These are phyloP conservation scores for Morpho achilles DNA, from an alignment of 2,888 invertebrate species.

Conservation along the genomic window DNA sequence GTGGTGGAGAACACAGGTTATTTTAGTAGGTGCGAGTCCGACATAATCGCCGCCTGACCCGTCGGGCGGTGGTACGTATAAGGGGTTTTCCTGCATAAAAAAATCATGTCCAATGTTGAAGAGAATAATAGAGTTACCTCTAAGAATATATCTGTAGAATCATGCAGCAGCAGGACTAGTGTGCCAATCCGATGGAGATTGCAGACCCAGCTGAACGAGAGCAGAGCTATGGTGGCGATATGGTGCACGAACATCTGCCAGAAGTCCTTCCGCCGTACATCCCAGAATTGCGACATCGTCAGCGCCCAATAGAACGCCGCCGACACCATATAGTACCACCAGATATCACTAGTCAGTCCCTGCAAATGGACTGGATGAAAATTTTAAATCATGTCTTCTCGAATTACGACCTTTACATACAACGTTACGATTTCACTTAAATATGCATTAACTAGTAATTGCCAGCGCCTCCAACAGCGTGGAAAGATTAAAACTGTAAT, in stretches of 20 bases:
- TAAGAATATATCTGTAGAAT: conserved; percentile 93
- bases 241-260: conserved; percentile 99
- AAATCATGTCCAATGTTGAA: background rate
- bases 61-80: no score
- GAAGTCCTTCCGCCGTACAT: conserved; percentile 95
- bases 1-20: no score
- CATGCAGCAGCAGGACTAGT: conserved; percentile 91
- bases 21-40: no score
- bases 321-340: conserved; percentile 99
- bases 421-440: no score
- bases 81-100: no score
- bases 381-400: conserved; percentile 9
- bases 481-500: no score
- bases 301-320: conserved; percentile 97
- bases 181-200: conserved; percentile 96
- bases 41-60: no score
- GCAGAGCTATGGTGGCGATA: conserved; percentile 92
- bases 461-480: no score
- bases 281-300: conserved; percentile 94
- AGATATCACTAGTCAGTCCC: conserved; percentile 88
- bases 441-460: no score
- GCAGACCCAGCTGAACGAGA: conserved; percentile 96
- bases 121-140: conserved; percentile 77
- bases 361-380: conserved; percentile 58
- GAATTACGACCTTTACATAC: no score